Evolutionary conservation across 2,113 vertebrate genomes (phyloP).

Genomic region (Thamnophis sirtalis): DNA sequence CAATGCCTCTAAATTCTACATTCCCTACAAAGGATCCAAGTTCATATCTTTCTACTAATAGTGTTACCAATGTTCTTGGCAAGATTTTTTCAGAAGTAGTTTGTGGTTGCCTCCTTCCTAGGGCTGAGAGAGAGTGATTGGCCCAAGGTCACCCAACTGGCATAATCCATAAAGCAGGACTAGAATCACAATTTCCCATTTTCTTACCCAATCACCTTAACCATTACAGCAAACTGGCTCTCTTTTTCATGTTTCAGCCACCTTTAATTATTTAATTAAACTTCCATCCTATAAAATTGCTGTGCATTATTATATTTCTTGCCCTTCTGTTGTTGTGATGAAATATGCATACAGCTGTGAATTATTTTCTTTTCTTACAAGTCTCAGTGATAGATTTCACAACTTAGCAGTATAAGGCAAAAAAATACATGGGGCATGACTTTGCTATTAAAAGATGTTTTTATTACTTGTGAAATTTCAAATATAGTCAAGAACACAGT

Average conservation of each 20-base stretch:
- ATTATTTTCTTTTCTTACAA: conserved; percentile 22
- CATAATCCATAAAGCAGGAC: background rate
- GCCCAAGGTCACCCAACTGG: background rate
- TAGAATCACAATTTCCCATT: background rate
- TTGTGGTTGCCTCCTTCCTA: background rate
- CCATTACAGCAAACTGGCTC: background rate
- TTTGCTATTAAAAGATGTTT: conserved; percentile 1
- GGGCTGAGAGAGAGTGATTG: background rate
- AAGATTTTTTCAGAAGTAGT: background rate
- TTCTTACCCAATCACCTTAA: background rate
- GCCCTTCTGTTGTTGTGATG: background rate
- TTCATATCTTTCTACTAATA: background rate
- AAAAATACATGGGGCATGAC: background rate
- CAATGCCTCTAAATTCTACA: background rate
- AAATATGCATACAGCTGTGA: conserved; percentile 16
- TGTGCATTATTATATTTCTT: background rate
- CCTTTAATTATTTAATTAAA: background rate
- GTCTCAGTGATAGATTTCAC: conserved; percentile 23
- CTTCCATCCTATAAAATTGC: background rate
- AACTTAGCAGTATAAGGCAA: conserved; percentile 3
- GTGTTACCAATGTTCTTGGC: background rate
- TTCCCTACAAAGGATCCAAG: background rate
- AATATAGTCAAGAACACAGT: background rate
- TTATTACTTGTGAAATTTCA: background rate
- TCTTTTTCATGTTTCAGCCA: background rate